Evolutionary conservation across 2,797 vertebrate species (phyloP), one percentile per base, ranked within the genome.

Genomic region (Arctocebus calabarensis): DNA sequence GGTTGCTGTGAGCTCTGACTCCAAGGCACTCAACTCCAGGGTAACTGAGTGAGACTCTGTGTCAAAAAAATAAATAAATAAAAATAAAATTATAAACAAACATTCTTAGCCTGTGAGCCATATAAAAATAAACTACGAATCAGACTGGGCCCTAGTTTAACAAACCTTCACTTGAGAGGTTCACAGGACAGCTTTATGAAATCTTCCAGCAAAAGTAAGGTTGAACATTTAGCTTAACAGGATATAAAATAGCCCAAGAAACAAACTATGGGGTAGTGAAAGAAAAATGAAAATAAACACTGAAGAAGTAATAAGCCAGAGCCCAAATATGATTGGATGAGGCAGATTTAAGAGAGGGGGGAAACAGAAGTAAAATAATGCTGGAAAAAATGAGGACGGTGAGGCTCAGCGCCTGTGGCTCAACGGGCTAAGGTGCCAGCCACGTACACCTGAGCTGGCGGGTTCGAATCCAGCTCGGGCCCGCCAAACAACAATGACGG

Each of bases 161-260:
- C 57, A 66, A 91, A 1, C 1, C 57, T 10, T 74, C 9, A 32
- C 20, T 45, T 84, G 23, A 29, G 22, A 37, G 11, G 3, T 17
- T 61, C 90, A 32, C 48, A 79, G 40, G 7, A 75, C 40, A 85
- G 43, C 29, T 75, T 87, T 40, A 62, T 68, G 57, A 91, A 79
- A 62, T 95, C 23, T 77, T 85, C 59, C 52, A 83, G 34, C 37
- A 95, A 79, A 7, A 85, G 75, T n/a, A 92, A 81, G 1, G 2
- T 83, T 59, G 57, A n/a, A 68, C 17, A 71, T 37, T 32, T 29
- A 52, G 29, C 29, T n/a, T 71, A 85, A 85, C 90, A 34, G 1
- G 25, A 91, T 78, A 57, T 23, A 22, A 78, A 94, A 75, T 62
- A 17, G 27, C 52, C 23, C 32, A 79, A 89, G 66, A 93, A 92